Evolutionary conservation across 2,113 vertebrate species (phyloP), one percentile per base, ranked within the genome.

Genomic region (Pygoscelis adeliae): DNA sequence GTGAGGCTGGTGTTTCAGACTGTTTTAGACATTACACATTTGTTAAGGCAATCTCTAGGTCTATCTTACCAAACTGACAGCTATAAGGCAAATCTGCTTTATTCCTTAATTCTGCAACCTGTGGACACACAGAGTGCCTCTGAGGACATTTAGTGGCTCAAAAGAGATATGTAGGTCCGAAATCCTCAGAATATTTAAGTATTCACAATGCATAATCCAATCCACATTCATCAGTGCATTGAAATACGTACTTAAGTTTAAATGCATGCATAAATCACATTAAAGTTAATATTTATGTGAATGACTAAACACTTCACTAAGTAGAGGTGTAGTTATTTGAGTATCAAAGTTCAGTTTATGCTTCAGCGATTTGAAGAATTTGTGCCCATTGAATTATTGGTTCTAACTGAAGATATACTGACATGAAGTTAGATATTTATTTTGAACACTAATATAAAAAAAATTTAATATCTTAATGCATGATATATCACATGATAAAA

Each of bases 1-100:
- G 9, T 36, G 55, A 71, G 14, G 38, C 23, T 87, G 65, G 21
- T 49, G 71, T 90, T 83, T 81, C 59, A 90, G 55, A 30, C 56
- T 69, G 29, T 30, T 26, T 83, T n/a, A 81, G 82, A 77, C 14
- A 56, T 63, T 36, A 47, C 7, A 65, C 36, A 46, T 67, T 81
- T 63, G 15, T 83, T 78, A 84, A 52, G n/a, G 38, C 17, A 82
- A 82, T 84, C 77, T 89, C 80, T 18, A 70, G 36, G 32, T 55
- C 69, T 80, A 42, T 59, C 29, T 82, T 47, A 76, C 32, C 42
- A 78, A 92, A 86, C 14, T 62, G 63, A 73, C 21, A 93, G 83
- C n/a, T 70, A 25, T 36, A 94, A 78, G n/a, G 42, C 26, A 93
- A 94, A 94, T 88, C 62, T 86, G 25, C 58, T 89, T 83, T 89